A percentile compares a stretch with the other conserved stretches of the same genome.
phyloP scores from a whole-genome alignment of 2,888 invertebrate genomes.

The Tetramorium bicarinatum region DNA sequence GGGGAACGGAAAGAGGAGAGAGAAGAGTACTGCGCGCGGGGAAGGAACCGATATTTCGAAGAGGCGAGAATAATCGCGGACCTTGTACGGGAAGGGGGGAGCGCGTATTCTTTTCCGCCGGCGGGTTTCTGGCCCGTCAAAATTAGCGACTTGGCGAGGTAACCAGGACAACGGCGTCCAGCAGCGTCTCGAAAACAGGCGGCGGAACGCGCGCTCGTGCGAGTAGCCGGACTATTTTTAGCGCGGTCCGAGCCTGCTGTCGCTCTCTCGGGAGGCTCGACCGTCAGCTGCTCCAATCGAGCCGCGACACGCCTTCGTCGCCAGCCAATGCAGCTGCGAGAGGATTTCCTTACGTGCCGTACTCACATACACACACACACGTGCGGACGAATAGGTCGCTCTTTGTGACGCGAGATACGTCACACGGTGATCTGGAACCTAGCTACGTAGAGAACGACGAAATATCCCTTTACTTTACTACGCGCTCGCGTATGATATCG shows the following conservation, averaged over 20 bases:
- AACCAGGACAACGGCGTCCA: slow-evolving; percentile 34
- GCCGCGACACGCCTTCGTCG: slow-evolving; percentile 76
- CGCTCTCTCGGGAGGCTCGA: slow-evolving; percentile 77
- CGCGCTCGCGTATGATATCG: neutral
- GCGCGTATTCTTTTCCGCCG: neutral
- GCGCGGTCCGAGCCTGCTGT: neutral
- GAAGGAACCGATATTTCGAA: neutral
- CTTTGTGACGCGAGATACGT: slow-evolving; percentile 19
- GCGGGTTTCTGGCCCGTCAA: neutral
- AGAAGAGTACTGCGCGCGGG: neutral
- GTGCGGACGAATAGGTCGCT: neutral
- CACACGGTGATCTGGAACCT: slow-evolving; percentile 42
- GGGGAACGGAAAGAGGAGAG: too few relatives aligned
- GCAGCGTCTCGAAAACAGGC: neutral
- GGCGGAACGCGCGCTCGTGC: neutral
- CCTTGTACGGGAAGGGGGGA: slow-evolving; percentile 14
- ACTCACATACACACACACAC: neutral
- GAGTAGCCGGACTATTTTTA: slow-evolving; percentile 26
- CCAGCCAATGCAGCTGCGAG: slow-evolving; percentile 64
- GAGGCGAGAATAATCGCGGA: neutral
- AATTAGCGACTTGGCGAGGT: slow-evolving; percentile 32
- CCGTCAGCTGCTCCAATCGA: slow-evolving; percentile 75
- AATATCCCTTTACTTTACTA: neutral
- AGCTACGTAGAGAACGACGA: slow-evolving; percentile 14
- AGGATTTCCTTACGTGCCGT: neutral